Evolutionary conservation across 2,113 vertebrate genomes (phyloP), one percentile per base, ranked within the genome.

Genomic region (Lepisosteus osseus): DNA sequence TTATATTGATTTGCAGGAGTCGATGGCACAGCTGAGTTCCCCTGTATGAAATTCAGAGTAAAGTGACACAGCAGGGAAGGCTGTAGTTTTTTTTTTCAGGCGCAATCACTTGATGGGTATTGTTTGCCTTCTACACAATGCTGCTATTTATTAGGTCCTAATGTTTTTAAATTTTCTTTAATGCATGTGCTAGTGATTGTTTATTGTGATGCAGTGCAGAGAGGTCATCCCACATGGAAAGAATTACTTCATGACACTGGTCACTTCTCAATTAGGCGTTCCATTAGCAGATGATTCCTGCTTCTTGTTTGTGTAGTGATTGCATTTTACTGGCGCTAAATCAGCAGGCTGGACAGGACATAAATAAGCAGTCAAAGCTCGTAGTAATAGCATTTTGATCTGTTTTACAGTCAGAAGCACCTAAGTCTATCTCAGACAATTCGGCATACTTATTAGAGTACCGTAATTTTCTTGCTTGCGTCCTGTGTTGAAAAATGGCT

Each of bases 241-340:
- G 94, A 94, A 95, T 94, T 93, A 93, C 93, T 92, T 95, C 93
- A 89, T 93, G 95, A 93, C 92, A 93, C 82, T 87, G 86, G 91
- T 90, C 88, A 86, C 92, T 93, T 90, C 91, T 93, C 93, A 92
- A 89, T 94, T 94, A 92, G 86, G 89, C 86, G 86, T 92, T 97
- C 96, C 97, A 99, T 99, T 99, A 98, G 95, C 85, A 88, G 90
- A 95, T 94, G 95, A 94, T 95, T 94, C 92, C 87, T 91, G 85
- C 86, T 87, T 89, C 92, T 88, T 94, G 90, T 94, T 92, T 93
- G 90, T 94, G 92, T 92, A 93, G 86, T 82, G 88, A 91, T 93
- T 92, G 91, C 94, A 86, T 95, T 95, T 94, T 86, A 86, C 87
- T 85, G 88, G 86, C 88, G 90, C 88, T 98, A 98, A 97, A 98